These are phyloP conservation scores for Pogonognathellus flavescens DNA, from an alignment of 1,140 invertebrate species.

Conservation along the genomic window DNA sequence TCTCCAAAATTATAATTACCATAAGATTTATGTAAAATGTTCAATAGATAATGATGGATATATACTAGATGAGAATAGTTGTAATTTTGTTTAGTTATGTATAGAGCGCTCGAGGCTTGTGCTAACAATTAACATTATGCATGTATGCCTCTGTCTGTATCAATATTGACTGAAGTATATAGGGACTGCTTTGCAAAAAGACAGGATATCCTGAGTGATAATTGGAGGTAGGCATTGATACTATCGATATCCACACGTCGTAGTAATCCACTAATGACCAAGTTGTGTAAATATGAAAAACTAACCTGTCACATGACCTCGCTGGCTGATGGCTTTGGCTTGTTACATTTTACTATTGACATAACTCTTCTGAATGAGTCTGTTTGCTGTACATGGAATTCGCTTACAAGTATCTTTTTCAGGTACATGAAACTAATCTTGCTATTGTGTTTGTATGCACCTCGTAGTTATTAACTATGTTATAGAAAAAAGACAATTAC, in stretches of 20 bases:
- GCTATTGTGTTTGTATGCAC: neutral
- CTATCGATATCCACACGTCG: neutral
- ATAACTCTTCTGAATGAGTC: neutral
- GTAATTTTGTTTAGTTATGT: too few relatives aligned
- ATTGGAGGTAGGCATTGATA: too few relatives aligned
- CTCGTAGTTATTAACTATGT: neutral
- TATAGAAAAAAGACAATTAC: neutral
- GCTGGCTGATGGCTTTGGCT: neutral
- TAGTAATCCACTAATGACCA: neutral
- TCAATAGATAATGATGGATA: too few relatives aligned
- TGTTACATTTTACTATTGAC: neutral
- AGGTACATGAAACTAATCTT: too few relatives aligned
- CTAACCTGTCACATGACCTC: constrained; percentile 31
- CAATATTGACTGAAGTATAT: constrained; percentile 7
- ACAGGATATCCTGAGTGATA: constrained; percentile 13
- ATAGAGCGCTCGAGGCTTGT: too few relatives aligned
- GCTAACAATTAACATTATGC: neutral
- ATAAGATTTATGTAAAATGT: too few relatives aligned
- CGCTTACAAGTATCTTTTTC: too few relatives aligned
- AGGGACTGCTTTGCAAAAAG: constrained; percentile 32
- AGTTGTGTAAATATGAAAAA: constrained; percentile 10
- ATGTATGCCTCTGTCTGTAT: neutral
- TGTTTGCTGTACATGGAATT: neutral
- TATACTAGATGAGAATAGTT: too few relatives aligned
- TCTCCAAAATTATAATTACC: too few relatives aligned